Conservation (phyloP, 1,140 invertebrate species). For the Philotrypesis tridentata region DNA sequence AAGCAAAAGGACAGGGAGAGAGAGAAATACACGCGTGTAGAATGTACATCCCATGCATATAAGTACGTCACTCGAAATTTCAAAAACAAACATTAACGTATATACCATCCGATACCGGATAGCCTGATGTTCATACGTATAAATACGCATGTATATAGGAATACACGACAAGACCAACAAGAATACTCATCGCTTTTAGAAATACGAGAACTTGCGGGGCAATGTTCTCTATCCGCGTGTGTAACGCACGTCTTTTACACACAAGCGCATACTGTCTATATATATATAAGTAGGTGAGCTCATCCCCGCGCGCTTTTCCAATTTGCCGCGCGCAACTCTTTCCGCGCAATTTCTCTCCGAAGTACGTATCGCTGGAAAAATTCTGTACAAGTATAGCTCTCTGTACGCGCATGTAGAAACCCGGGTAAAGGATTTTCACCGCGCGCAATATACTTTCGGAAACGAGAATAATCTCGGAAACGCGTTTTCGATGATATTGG, state of each 20-base stretch:
- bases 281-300: neutral
- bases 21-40: neutral
- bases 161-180: no score
- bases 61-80: neutral
- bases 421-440: no score
- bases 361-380: no score
- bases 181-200: neutral
- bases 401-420: no score
- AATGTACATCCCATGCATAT: neutral
- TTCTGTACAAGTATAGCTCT: no score
- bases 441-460: no score
- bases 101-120: neutral
- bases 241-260: neutral
- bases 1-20: no score
- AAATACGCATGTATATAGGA: no score
- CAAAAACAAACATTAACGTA: slow-evolving; percentile 12
- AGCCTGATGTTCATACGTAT: no score
- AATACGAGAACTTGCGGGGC: neutral
- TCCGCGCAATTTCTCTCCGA: slow-evolving; percentile 8
- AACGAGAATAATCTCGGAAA: no score
- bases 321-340: slow-evolving; percentile 37
- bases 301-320: neutral
- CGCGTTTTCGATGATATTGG: no score
- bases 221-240: neutral
- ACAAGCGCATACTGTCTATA: neutral